These are phyloP conservation scores for Nephila pilipes DNA, from an alignment of 1,140 invertebrate genomes.

Conservation along the genomic window DNA sequence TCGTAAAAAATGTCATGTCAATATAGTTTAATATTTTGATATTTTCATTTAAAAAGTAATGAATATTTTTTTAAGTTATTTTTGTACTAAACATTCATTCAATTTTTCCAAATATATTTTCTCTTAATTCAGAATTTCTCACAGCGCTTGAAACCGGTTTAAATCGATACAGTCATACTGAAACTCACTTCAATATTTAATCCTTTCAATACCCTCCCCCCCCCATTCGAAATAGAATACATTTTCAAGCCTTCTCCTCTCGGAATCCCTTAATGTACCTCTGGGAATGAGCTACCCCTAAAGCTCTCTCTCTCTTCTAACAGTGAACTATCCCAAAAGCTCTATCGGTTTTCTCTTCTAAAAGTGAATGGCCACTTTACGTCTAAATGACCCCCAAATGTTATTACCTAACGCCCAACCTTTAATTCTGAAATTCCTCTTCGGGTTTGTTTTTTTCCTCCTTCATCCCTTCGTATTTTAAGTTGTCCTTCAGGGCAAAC, in stretches of 20 bases:
- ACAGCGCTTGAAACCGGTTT: no score
- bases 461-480: not conserved
- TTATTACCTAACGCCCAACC: constrained; percentile 2
- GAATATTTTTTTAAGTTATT: no score
- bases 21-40: no score
- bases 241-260: not conserved
- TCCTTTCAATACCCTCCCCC: not conserved
- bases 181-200: not conserved
- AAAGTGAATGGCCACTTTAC: constrained; percentile 19
- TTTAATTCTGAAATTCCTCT: not conserved
- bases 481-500: constrained; percentile 12
- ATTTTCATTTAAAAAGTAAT: no score
- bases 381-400: constrained; percentile 21
- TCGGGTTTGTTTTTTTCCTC: not conserved
- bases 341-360: not conserved
- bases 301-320: not conserved
- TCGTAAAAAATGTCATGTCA: no score
- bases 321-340: not conserved
- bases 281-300: not conserved
- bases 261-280: constrained; percentile 11
- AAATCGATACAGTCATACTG: no score
- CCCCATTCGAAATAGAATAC: not conserved
- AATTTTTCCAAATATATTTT: no score
- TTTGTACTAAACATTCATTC: no score
- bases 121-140: no score